phyloP scores from a whole-genome alignment of 2,113 vertebrate species.

The Hemicordylus capensis region DNA sequence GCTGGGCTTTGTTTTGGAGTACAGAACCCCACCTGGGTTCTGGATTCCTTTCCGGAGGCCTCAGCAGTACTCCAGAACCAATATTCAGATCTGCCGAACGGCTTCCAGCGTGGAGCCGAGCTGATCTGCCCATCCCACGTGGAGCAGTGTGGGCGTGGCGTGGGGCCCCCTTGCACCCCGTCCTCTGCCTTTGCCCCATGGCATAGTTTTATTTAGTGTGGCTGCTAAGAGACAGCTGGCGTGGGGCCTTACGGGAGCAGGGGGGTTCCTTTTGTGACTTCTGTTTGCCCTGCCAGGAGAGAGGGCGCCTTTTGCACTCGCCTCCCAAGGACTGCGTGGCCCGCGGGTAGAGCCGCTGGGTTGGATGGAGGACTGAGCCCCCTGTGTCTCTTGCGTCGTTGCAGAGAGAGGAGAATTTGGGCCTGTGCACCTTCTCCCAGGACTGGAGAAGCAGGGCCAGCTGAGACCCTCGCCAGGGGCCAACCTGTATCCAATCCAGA shows the following conservation, averaged over 20 bases:
- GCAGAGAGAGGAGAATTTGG: not conserved
- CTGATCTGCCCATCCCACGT: too few species aligned
- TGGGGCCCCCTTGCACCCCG: fast-evolving
- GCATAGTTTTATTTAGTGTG: fast-evolving
- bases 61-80: not conserved
- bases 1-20: not conserved
- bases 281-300: fast-evolving
- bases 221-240: not conserved
- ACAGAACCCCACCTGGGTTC: not conserved
- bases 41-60: not conserved
- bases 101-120: not conserved
- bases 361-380: constrained; percentile 37
- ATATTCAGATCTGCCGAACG: not conserved
- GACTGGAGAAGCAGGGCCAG: not conserved
- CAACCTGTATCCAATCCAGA: fast-evolving
- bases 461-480: not conserved
- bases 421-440: fast-evolving
- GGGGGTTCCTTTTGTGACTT: constrained; percentile 51
- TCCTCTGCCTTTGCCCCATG: not conserved
- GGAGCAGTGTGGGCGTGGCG: fast-evolving
- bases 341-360: not conserved
- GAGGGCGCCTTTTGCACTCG: not conserved
- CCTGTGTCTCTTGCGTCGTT: not conserved
- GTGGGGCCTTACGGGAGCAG: fast-evolving
- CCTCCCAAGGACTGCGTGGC: not conserved